These are phyloP conservation scores for Cavia aperea DNA, from an alignment of 2,113 vertebrate genomes.

Conservation along the genomic window DNA sequence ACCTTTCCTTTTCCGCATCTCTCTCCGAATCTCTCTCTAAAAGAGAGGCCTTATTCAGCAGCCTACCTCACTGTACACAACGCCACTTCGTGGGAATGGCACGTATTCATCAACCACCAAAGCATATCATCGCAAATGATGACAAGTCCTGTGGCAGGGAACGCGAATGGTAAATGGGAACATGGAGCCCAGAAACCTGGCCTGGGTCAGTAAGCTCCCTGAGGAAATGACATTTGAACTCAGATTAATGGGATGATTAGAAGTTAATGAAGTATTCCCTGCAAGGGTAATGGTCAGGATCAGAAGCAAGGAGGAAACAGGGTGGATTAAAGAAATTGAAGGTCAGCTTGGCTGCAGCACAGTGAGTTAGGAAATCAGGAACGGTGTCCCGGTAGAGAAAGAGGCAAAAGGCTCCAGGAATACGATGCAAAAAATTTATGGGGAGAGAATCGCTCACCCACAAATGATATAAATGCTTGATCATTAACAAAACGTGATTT, in stretches of 20 bases:
- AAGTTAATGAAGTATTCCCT: constrained; percentile 32
- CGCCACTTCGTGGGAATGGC: neutral
- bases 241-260: constrained; percentile 39
- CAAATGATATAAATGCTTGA: neutral
- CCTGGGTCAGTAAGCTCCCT: neutral
- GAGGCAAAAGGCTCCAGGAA: neutral
- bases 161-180: neutral
- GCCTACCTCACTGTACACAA: neutral
- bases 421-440: neutral
- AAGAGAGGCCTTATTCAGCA: neutral
- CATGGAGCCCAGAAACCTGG: neutral
- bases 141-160: neutral
- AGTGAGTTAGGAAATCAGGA: neutral
- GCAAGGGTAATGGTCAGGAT: neutral
- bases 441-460: neutral
- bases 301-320: neutral
- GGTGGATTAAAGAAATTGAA: constrained; percentile 3
- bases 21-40: fast-evolving
- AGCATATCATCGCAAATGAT: neutral
- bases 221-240: constrained; percentile 41
- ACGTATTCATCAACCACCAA: neutral
- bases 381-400: neutral
- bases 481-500: neutral
- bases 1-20: neutral
- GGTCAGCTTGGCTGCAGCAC: neutral